phyloP scores from a whole-genome alignment of 2,113 vertebrate genomes.

The Talpa occidentalis region DNA sequence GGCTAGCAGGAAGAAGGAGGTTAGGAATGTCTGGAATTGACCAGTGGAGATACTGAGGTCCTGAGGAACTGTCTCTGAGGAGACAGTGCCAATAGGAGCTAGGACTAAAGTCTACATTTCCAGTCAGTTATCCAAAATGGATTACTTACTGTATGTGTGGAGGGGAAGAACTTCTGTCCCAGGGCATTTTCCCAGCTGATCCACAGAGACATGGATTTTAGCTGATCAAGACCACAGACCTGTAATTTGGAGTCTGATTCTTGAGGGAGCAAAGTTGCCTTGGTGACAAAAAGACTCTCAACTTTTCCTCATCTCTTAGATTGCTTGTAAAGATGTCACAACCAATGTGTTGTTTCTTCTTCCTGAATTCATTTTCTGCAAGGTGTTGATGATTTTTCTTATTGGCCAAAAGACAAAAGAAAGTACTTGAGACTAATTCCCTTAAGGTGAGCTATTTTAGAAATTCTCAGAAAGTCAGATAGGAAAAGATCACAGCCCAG shows the following conservation, averaged over 20 bases:
- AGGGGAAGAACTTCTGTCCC: neutral
- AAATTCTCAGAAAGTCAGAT: constrained; percentile 64
- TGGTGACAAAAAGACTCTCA: neutral
- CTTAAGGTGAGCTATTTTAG: constrained; percentile 68
- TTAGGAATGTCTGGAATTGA: neutral
- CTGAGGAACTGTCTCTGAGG: neutral
- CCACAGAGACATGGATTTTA: neutral
- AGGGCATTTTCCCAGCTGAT: neutral
- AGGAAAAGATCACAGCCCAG: constrained; percentile 62
- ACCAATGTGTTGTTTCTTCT: constrained; percentile 42
- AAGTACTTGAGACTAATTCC: constrained; percentile 38
- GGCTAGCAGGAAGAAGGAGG: neutral
- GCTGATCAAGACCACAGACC: neutral
- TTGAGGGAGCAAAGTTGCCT: neutral
- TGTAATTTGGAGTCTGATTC: neutral
- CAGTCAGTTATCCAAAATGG: neutral
- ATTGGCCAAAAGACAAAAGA: constrained; percentile 58
- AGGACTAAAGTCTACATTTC: neutral
- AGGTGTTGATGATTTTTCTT: constrained; percentile 1
- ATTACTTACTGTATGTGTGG: neutral
- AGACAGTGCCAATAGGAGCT: neutral
- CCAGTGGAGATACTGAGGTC: neutral
- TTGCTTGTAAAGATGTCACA: neutral
- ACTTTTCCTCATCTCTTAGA: neutral
- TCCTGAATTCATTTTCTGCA: constrained; percentile 49